These are phyloP conservation scores for Sebastes ruberrimus DNA, from an alignment of 2,797 vertebrate genomes.

Conservation along the genomic window DNA sequence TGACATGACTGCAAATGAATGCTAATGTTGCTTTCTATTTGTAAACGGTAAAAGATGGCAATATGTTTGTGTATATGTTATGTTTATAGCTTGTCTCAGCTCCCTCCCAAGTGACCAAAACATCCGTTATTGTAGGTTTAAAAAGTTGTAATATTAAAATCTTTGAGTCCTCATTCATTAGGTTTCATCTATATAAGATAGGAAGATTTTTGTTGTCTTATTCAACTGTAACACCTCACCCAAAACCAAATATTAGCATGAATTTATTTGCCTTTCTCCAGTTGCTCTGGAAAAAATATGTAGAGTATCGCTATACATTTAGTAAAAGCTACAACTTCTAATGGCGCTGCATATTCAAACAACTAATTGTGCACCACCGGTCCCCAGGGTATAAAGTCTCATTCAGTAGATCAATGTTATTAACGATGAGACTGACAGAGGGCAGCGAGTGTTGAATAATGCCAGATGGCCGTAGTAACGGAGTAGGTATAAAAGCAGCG, in stretches of 20 bases:
- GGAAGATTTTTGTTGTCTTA: not conserved
- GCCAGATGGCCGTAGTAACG: conserved; percentile 36
- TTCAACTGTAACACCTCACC: not conserved
- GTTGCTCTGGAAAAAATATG: not conserved
- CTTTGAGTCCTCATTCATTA: not conserved
- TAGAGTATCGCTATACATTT: not conserved
- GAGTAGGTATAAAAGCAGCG: conserved; percentile 36
- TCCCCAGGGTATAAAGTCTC: conserved; percentile 14
- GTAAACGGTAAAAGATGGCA: not conserved
- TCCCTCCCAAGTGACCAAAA: not conserved
- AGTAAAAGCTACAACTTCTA: not conserved
- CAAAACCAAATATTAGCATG: not conserved
- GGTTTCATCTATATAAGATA: not conserved
- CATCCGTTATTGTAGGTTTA: too few species aligned
- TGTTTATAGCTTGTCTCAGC: not conserved
- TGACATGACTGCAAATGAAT: not conserved
- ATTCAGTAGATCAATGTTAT: conserved; percentile 62
- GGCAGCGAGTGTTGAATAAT: conserved; percentile 36
- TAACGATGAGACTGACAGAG: conserved; percentile 38
- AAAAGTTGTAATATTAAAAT: not conserved
- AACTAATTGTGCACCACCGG: not conserved
- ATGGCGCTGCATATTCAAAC: conserved; percentile 24
- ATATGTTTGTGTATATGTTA: too few species aligned
- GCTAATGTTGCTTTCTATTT: fast-evolving
- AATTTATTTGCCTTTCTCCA: not conserved